A percentile compares a stretch with the other conserved stretches of the same genome.
Evolutionary conservation across 2,113 vertebrate species (phyloP).

Genomic region (Halcyon senegalensis): DNA sequence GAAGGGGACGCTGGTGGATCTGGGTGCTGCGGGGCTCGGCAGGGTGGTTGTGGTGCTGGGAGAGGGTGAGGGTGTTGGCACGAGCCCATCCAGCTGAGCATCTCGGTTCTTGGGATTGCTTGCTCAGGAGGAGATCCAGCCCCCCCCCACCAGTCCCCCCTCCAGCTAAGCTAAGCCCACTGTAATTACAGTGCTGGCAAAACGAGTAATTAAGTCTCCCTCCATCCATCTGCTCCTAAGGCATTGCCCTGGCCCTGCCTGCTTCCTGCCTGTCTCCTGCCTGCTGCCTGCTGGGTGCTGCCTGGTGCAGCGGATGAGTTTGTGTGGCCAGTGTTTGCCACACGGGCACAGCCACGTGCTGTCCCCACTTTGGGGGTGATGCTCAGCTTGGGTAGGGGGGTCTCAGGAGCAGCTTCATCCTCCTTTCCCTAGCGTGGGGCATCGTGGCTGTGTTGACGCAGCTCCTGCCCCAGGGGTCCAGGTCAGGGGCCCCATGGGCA

Average conservation of each 20-base stretch:
- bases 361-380: accelerated
- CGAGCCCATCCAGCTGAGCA: background rate
- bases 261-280: background rate
- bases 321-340: background rate
- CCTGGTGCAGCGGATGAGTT: background rate
- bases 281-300: background rate
- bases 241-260: background rate
- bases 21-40: background rate
- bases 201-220: background rate
- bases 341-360: accelerated
- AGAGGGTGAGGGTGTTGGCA: accelerated
- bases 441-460: background rate
- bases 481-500: background rate
- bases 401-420: background rate
- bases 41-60: background rate
- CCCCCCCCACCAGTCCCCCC: too few species aligned
- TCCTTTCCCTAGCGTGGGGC: background rate
- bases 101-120: background rate
- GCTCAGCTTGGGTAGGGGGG: background rate
- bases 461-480: background rate
- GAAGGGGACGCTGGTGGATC: accelerated
- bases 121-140: background rate
- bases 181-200: constrained; percentile 28
- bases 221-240: background rate
- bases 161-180: background rate